Evolutionary conservation across 2,888 invertebrate species (phyloP).

Genomic region (Odontothrips loti): DNA sequence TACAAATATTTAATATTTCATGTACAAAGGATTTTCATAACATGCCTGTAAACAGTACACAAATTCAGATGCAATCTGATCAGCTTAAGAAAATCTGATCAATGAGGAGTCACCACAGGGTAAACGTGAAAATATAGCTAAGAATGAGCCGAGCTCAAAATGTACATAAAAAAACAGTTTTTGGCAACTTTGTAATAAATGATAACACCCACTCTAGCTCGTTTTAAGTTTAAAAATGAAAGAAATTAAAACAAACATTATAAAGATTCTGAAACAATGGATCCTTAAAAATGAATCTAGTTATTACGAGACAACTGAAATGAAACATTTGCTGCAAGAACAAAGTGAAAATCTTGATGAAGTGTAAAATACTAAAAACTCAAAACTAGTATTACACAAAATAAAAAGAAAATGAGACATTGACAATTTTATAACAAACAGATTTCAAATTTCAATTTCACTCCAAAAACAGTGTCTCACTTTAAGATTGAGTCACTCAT

Average conservation of each 20-base stretch:
- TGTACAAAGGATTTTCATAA: constrained; percentile 21
- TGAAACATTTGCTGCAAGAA: background rate
- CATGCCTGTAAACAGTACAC: background rate
- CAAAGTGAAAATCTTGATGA: background rate
- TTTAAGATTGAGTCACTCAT: background rate
- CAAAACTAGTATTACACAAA: background rate
- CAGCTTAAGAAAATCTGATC: background rate
- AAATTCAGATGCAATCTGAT: constrained; percentile 2
- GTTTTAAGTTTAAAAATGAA: background rate
- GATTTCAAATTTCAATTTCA: background rate
- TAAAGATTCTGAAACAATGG: background rate
- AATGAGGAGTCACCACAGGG: background rate
- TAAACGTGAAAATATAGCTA: constrained; percentile 7
- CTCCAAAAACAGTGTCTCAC: constrained; percentile 10
- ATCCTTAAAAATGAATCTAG: background rate
- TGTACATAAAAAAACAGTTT: constrained; percentile 7
- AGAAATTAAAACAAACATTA: background rate
- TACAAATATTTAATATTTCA: constrained; percentile 11
- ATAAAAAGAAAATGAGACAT: background rate
- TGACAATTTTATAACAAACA: background rate
- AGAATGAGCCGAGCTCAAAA: background rate
- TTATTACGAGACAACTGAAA: background rate
- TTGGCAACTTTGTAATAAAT: constrained; percentile 12
- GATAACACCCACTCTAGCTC: background rate
- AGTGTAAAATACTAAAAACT: background rate